A percentile compares a stretch with the other conserved stretches of the same genome.
These are phyloP conservation scores for Ceyx cyanopectus DNA, from an alignment of 2,113 vertebrate species.

Conservation along the genomic window DNA sequence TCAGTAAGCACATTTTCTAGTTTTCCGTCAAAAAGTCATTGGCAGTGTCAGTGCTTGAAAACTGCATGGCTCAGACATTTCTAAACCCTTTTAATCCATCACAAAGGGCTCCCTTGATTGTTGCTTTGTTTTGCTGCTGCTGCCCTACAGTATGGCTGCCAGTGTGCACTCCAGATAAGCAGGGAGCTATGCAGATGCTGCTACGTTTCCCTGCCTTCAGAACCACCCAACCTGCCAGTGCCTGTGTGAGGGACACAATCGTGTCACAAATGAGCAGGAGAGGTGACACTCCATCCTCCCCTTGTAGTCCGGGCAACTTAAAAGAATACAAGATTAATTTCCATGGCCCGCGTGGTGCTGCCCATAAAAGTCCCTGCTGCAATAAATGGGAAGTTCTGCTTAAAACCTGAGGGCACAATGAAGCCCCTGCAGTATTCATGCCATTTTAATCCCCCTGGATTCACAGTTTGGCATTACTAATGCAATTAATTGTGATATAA, in stretches of 20 bases:
- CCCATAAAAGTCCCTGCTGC: neutral
- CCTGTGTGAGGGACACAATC: constrained; percentile 12
- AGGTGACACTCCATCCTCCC: constrained; percentile 24
- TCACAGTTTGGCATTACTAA: neutral
- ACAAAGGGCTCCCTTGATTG: constrained; percentile 80
- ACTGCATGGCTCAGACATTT: constrained; percentile 81
- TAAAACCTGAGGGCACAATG: neutral
- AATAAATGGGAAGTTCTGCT: constrained; percentile 5
- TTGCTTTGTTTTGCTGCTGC: constrained; percentile 81
- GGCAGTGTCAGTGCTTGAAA: constrained; percentile 75
- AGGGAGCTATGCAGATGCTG: constrained; percentile 74
- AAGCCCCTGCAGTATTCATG: neutral
- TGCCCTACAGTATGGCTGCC: constrained; percentile 81
- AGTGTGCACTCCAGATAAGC: constrained; percentile 81
- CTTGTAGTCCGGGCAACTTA: constrained; percentile 44
- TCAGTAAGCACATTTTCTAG: constrained; percentile 75
- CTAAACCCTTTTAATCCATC: constrained; percentile 82
- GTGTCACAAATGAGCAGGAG: neutral
- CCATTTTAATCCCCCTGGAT: neutral
- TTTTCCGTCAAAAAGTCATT: constrained; percentile 78
- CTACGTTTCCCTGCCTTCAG: constrained; percentile 53
- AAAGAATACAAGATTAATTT: constrained; percentile 65
- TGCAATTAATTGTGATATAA: constrained; percentile 47
- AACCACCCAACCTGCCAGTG: constrained; percentile 57
- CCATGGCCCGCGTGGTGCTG: neutral